These are phyloP conservation scores for Strigamia maritima DNA, from an alignment of 2,888 invertebrate species.

Conservation along the genomic window DNA sequence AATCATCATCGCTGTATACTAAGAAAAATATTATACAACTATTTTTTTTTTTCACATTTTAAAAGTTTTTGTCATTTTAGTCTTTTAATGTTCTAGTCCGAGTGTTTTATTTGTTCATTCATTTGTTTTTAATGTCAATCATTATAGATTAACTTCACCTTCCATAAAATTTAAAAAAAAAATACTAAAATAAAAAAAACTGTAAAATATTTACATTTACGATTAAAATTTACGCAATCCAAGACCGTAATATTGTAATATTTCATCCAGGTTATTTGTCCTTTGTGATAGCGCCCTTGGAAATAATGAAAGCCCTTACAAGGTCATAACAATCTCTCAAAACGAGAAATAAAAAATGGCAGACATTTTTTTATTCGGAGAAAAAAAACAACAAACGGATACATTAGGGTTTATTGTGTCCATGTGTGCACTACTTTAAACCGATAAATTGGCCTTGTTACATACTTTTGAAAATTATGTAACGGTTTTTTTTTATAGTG, in stretches of 20 bases:
- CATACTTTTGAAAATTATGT: background rate
- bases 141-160: too few species aligned
- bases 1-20: background rate
- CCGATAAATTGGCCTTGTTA: background rate
- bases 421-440: background rate
- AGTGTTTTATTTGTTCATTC: too few species aligned
- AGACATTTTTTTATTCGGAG: too few species aligned
- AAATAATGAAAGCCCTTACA: background rate
- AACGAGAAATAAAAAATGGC: background rate
- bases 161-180: too few species aligned
- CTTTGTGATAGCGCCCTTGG: background rate
- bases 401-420: too few species aligned
- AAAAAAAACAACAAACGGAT: background rate
- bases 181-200: too few species aligned
- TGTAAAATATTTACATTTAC: background rate
- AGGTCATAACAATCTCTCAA: background rate
- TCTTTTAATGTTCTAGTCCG: too few species aligned
- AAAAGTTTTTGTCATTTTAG: too few species aligned
- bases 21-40: background rate
- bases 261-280: background rate
- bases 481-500: background rate
- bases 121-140: too few species aligned
- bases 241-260: background rate
- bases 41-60: background rate
- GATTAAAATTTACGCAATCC: background rate